Evolutionary conservation across 1,140 invertebrate species (phyloP).

Genomic region (Aphis craccivora): DNA sequence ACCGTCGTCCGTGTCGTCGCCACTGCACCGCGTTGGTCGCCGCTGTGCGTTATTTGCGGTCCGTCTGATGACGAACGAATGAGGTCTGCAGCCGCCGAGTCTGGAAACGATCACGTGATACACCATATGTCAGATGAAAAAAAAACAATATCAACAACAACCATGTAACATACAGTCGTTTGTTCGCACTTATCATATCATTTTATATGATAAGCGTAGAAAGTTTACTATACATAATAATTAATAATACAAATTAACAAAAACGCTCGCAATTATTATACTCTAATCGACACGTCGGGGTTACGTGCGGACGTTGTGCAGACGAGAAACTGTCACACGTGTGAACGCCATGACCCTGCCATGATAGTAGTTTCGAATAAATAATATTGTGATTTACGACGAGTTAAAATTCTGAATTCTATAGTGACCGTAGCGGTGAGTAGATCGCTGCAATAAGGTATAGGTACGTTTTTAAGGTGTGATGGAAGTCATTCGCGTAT

Average conservation of each 20-base stretch:
- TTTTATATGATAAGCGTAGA: too few relatives aligned
- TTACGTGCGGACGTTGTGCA: background rate
- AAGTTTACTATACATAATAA: too few relatives aligned
- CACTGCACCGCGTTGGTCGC: background rate
- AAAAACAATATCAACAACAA: background rate
- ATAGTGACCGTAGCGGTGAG: background rate
- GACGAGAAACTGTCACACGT: background rate
- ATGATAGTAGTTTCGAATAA: background rate
- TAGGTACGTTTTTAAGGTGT: background rate
- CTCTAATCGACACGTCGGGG: background rate
- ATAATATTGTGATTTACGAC: background rate
- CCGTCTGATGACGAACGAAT: background rate
- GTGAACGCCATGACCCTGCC: background rate
- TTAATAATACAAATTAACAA: too few relatives aligned
- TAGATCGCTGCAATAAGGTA: too few relatives aligned
- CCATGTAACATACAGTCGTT: background rate
- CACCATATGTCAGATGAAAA: background rate
- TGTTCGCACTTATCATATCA: background rate
- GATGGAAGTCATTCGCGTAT: background rate
- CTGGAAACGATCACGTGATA: background rate
- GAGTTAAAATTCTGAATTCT: background rate
- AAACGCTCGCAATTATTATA: too few relatives aligned
- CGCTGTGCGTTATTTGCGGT: conserved; percentile 17
- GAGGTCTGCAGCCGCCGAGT: conserved; percentile 6
- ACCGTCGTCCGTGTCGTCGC: conserved; percentile 39